Percentiles rank a stretch among this genome's conserved stretches.
Evolutionary conservation across 2,888 invertebrate species (phyloP).

Genomic region (Pseudococcus jackbeardsleyi): DNA sequence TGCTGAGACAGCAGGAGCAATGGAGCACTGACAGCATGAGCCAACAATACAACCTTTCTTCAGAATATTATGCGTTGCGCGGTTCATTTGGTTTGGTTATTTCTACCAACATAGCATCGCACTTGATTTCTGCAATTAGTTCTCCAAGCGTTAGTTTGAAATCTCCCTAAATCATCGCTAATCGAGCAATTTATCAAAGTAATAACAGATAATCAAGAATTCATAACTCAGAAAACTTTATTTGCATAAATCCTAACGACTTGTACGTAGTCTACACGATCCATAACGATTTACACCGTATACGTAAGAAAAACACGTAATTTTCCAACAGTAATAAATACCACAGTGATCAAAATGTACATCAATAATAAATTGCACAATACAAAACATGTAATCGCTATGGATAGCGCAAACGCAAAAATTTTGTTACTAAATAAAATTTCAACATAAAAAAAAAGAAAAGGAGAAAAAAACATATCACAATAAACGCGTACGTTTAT

Average conservation of each 20-base stretch:
- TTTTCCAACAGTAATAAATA: not conserved
- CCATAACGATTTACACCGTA: constrained; percentile 7
- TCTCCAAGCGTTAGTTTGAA: too few relatives aligned
- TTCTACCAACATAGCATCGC: not conserved
- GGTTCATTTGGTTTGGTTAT: too few relatives aligned
- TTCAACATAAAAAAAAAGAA: constrained; percentile 52
- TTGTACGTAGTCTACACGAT: not conserved
- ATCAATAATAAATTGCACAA: not conserved
- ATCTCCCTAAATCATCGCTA: too few relatives aligned
- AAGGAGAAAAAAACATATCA: constrained; percentile 55
- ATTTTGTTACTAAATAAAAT: constrained; percentile 62
- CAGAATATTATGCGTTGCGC: too few relatives aligned
- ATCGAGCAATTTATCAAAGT: too few relatives aligned
- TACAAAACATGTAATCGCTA: not conserved
- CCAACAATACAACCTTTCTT: too few relatives aligned
- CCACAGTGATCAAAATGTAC: not conserved
- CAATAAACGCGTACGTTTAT: constrained; percentile 49
- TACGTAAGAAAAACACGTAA: not conserved
- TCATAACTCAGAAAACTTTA: constrained; percentile 19
- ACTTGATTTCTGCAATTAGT: too few relatives aligned
- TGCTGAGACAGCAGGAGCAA: too few relatives aligned
- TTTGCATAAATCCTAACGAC: constrained; percentile 2
- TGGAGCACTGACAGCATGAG: too few relatives aligned
- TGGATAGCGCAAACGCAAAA: constrained; percentile 22
- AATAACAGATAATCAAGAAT: not conserved